These are phyloP conservation scores for Athrips mouffetella DNA, from an alignment of 2,888 invertebrate species.

Conservation along the genomic window DNA sequence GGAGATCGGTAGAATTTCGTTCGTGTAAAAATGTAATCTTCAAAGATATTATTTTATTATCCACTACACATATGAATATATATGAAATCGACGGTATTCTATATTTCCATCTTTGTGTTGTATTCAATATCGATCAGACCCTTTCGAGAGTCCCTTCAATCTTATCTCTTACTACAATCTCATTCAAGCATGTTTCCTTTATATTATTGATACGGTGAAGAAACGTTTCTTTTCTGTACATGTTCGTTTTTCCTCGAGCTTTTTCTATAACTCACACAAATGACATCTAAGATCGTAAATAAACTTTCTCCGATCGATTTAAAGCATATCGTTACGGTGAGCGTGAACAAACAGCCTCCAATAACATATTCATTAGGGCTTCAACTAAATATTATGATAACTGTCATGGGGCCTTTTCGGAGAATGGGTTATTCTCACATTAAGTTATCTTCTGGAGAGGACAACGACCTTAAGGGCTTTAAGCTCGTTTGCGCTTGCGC, in stretches of 20 bases:
- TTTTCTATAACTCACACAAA: background rate
- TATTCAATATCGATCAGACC: background rate
- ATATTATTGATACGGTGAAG: background rate
- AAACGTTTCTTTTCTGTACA: background rate
- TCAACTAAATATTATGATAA: conserved; percentile 48
- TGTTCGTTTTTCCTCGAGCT: too few species aligned
- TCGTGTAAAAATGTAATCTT: too few species aligned
- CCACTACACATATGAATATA: too few species aligned
- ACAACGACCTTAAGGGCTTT: conserved; percentile 49
- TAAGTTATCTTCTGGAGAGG: conserved; percentile 49
- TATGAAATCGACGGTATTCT: background rate
- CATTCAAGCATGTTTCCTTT: background rate
- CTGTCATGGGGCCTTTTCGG: conserved; percentile 39
- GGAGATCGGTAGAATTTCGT: background rate
- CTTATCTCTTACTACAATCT: background rate
- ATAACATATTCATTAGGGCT: conserved; percentile 32
- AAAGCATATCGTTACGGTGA: background rate
- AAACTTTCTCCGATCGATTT: conserved; percentile 9
- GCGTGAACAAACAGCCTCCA: conserved; percentile 14
- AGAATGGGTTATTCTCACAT: conserved; percentile 51
- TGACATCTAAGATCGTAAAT: background rate
- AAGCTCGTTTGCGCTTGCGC: conserved; percentile 33
- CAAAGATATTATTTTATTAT: too few species aligned
- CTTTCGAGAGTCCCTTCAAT: conserved; percentile 1
- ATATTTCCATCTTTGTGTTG: background rate